A percentile compares a stretch with the other conserved stretches of the same genome.
Conservation (phyloP, 2,113 vertebrate species). For the Sarotherodon lohbergeri region DNA sequence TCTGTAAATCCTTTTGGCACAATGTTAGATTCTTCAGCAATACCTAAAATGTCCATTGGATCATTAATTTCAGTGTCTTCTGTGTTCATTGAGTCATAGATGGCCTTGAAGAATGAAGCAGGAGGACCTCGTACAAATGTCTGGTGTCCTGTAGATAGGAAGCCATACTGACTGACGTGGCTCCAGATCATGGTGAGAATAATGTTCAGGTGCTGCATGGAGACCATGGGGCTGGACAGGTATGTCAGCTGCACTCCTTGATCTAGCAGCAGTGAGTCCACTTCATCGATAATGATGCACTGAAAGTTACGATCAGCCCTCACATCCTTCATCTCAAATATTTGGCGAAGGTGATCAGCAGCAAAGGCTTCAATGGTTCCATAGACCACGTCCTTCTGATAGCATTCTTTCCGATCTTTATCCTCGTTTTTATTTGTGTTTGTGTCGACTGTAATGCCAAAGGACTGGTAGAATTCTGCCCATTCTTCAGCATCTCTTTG, state of each 20-base stretch:
- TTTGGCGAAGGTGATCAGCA: constrained; percentile 13
- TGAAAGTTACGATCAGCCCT: constrained; percentile 7
- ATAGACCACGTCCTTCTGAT: constrained; percentile 1
- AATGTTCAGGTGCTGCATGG: not conserved
- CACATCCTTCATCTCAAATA: constrained; percentile 20
- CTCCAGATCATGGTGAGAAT: constrained; percentile 5
- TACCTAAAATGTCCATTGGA: not conserved
- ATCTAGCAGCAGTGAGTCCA: constrained; percentile 18
- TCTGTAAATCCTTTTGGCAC: not conserved
- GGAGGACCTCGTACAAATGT: not conserved
- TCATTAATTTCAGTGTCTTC: not conserved
- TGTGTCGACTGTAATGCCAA: too few relatives aligned
- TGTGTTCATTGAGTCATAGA: not conserved
- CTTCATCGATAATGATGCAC: constrained; percentile 22
- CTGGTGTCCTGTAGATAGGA: not conserved
- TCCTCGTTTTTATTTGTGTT: too few relatives aligned
- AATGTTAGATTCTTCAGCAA: not conserved
- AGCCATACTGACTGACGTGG: not conserved
- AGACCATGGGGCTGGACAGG: not conserved
- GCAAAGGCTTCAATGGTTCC: constrained; percentile 17
- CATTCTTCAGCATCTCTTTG: too few relatives aligned
- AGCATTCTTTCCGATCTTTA: too few relatives aligned
- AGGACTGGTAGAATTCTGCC: too few relatives aligned
- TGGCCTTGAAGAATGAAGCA: not conserved
- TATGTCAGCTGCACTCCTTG: constrained; percentile 26